phyloP scores from a whole-genome alignment of 2,888 invertebrate species.

The Macrosiphum euphorbiae region DNA sequence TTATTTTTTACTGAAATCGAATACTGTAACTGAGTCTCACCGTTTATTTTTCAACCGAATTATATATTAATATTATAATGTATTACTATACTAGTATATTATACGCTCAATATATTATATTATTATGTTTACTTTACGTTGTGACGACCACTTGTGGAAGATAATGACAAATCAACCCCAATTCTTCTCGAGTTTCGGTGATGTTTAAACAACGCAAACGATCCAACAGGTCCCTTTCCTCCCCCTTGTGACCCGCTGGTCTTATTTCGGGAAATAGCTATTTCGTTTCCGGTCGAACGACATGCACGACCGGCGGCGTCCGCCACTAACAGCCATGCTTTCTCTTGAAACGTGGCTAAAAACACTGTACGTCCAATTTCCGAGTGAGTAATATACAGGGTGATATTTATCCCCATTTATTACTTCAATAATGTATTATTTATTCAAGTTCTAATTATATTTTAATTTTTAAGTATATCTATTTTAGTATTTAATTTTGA shows the following conservation, averaged over 20 bases:
- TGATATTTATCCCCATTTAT: background rate
- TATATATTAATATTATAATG: background rate
- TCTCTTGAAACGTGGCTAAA: background rate
- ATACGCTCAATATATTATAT: background rate
- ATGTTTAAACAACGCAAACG: slow-evolving; percentile 15
- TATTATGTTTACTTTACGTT: background rate
- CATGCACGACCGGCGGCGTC: background rate
- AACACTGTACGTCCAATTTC: background rate
- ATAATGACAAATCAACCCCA: slow-evolving; percentile 30
- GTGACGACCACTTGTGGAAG: background rate
- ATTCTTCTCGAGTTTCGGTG: slow-evolving; percentile 12
- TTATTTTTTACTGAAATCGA: background rate
- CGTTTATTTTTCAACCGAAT: background rate
- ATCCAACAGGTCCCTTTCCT: slow-evolving; percentile 1
- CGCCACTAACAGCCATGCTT: background rate
- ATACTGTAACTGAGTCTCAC: background rate
- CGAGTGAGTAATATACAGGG: background rate
- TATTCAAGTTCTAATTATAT: background rate
- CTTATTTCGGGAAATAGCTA: slow-evolving; percentile 18
- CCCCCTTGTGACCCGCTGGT: background rate
- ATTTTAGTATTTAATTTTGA: too few relatives aligned
- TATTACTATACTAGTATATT: background rate
- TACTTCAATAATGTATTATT: background rate
- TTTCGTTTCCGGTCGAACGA: background rate
- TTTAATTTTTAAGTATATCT: background rate